Evolutionary conservation across 2,888 invertebrate species (phyloP), one percentile per base, ranked within the genome.

Genomic region (Drosophila merina): DNA sequence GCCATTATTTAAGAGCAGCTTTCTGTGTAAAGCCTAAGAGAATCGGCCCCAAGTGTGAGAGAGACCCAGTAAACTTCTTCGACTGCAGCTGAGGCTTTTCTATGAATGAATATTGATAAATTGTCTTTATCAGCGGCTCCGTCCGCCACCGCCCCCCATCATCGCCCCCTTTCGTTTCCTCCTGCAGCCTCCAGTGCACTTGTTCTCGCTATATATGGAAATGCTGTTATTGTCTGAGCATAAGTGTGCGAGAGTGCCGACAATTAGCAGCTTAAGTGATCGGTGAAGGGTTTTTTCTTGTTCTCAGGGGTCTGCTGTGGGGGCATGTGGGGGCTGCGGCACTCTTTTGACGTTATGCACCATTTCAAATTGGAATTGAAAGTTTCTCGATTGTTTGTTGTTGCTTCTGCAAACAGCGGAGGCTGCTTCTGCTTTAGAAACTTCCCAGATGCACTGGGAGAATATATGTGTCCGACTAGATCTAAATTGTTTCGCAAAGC

Each of bases 61-160:
- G 40, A 56, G 60, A 62, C 40, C 57, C 50, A 28, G 36, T 48
- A 51, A 26, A 28, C 57, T 33, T 31, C 54, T 12, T 28, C 45
- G 33, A 54, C 71, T 54, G 60, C 67, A 79, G 26, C 58, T 56
- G 76, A 52, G 38, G 28, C 42, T 31, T 31, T 85, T 87, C 88
- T 69, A 86, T 85, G 84, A 85, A 85, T 85, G 84, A 86, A 88
- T 88, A 77, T 86, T 85, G 87, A 85, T 85, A 88, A 88, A 86
- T 79, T 55, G 72, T 62, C 76, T 88, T 84, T 86, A 86, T 86
- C 85, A 88, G 83, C 67, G 47, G 48, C 50, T 12, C n/a, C 44
- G 54, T 42, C 51, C 10, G 8, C 3, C 4, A 38, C 28, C 33
- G 31, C 36, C 51, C 31, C 8, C 6, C 45, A n/a, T 4, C 33